Base-by-base conservation (phyloP, 2,797 vertebrate species). In the Argentina silus region DNA sequence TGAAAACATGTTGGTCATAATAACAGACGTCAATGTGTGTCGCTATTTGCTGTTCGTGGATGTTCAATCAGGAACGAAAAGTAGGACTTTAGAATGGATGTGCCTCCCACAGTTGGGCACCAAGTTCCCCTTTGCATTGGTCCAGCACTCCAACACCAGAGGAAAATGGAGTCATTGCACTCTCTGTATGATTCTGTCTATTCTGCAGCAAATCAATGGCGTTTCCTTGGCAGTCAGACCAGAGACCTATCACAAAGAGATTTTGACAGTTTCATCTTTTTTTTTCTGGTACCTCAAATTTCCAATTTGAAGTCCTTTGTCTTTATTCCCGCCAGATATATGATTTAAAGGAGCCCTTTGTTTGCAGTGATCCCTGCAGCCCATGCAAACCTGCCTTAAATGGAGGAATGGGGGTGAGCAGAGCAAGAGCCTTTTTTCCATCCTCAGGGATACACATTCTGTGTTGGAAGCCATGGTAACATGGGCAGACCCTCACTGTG, bases 191-290 rank as follows among this genome's bases (percentile, higher is more conserved):
- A 36, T 36, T 69, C 69, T 79, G 69, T 70, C 71, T 79, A 74
- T 60, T 66, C 74, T 69, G 65, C 67, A 62, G 21, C 59, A 73
- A 73, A 84, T 84, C 80, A 77, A 81, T 81, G 74, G 48, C 64
- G 27, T 64, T 69, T 43, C 42, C 67, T 65, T 67, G 68, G n/a
- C 55, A 69, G 77, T 69, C 69, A 48, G 69, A 70, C 61, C 17
- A 10, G 72, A 78, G 75, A 67, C 64, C 66, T 67, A 61, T 78
- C 67, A 69, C 65, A 69, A 55, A 74, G 60, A 69, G 75, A 81
- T 81, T 75, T n/a, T n/a, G n/a, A n/a, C 47, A 65, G 74, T 81
- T 83, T 78, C 76, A 73, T 43, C 63, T 56, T 65, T 73, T 66
- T 50, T 53, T 48, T 67, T 23, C 66, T 74, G 44, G 55, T 55